Base-by-base conservation (phyloP, 2,797 vertebrate genomes). In the Acanthurus tractus region DNA sequence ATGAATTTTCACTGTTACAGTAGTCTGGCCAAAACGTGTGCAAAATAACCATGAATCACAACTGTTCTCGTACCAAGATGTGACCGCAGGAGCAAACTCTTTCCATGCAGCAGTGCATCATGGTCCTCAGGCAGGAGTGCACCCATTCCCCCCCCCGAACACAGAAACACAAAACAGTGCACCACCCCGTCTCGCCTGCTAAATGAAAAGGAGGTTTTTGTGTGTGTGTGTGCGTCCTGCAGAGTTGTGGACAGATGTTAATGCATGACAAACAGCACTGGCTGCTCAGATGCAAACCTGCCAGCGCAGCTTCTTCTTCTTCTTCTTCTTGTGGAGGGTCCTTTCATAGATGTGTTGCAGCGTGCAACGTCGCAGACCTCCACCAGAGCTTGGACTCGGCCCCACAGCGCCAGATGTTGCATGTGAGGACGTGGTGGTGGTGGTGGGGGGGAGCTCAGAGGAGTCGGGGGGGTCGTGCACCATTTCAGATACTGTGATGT, bases 371-470 rank as follows among this genome's bases (percentile, higher is more conserved):
- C 76, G 44, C 72, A 73, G 92, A 92, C 89, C 93, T 94, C 89
- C 92, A 82, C 82, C 44, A 18, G 83, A 79, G 91, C 72, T 84
- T 88, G 89, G 89, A 87, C 84, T 72, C 1, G 44, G 67, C 84
- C 81, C 86, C 88, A 68, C 71, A 52, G 82, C 72, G 42, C 91
- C 94, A 94, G 92, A 94, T 95, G 94, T 94, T 89, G 78, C 66
- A 78, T 45, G 74, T 84, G 82, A 78, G 42, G 85, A 78, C 50
- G 25, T 25, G 25, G 25, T 25, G 25, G 25, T 25, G 25, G 25
- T 2, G 25, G 25, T 3, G 84, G 54, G 80, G 79, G 69, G 79
- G 62, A 8, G 49, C 10, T 69, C 22, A 7, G 63, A 34, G 61
- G 54, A 63, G 50, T 48, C 38, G 25, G 63, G 53, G 70, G 61